A percentile compares a stretch with the other conserved stretches of the same genome.
phyloP scores from a whole-genome alignment of 2,888 invertebrate genomes.

The Tiliacea citrago region DNA sequence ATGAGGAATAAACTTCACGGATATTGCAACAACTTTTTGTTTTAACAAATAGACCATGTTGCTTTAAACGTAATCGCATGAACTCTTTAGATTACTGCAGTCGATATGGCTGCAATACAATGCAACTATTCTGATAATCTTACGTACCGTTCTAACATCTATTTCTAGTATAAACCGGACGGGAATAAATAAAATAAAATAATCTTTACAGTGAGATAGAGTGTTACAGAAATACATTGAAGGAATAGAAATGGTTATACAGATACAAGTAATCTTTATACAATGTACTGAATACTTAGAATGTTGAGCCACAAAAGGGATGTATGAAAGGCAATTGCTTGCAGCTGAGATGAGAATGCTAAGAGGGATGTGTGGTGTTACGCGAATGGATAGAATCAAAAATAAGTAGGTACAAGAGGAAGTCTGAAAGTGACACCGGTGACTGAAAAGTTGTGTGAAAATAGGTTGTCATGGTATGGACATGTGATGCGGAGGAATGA shows the following conservation, averaged over 20 bases:
- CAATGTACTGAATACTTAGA: not conserved
- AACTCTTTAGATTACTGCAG: slow-evolving; percentile 41
- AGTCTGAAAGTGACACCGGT: too few species aligned
- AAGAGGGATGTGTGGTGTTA: too few species aligned
- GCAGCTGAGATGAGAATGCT: too few species aligned
- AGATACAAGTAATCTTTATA: slow-evolving; percentile 24
- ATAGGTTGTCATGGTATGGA: too few species aligned
- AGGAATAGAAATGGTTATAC: slow-evolving; percentile 7
- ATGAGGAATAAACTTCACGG: slow-evolving; percentile 44
- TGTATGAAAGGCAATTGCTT: too few species aligned
- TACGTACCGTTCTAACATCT: slow-evolving; percentile 38
- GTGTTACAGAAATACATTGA: slow-evolving; percentile 22
- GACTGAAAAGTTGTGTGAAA: too few species aligned
- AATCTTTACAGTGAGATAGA: slow-evolving; percentile 32
- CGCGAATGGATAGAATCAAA: too few species aligned
- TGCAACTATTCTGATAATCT: slow-evolving; percentile 35
- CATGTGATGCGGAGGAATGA: too few species aligned
- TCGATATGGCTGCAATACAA: slow-evolving; percentile 47
- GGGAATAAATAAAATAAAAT: slow-evolving; percentile 35
- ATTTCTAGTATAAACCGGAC: slow-evolving; percentile 25
- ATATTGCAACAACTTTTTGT: slow-evolving; percentile 40
- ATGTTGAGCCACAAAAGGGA: too few species aligned
- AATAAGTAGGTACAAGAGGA: too few species aligned
- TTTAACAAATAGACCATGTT: slow-evolving; percentile 43
- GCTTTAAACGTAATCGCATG: slow-evolving; percentile 40